Base-by-base conservation (phyloP, 2,113 vertebrate species). In the Pungitius pungitius region DNA sequence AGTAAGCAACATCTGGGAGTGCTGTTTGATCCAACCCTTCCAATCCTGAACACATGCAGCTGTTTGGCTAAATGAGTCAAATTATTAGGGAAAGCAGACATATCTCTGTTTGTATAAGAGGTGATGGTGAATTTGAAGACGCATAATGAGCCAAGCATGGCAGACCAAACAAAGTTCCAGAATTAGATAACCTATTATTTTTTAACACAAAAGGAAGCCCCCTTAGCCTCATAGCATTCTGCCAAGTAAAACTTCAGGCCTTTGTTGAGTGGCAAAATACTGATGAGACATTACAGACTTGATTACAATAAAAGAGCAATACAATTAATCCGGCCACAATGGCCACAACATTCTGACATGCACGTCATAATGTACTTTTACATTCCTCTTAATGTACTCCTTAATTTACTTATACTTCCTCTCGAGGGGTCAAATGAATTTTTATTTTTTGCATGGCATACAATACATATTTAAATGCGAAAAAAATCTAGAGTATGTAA, bases 241-340 rank as follows among this genome's bases (percentile, higher is more conserved):
- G 42, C 61, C 3, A 15, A 54, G 20, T 22, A 6, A 82, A 56
- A 26, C 39, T 54, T 35, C n/a, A 42, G 40, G 30, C 39, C 45
- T 12, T 52, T 37, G 35, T 9, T 3, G 51, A 51, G 69, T 62
- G 82, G 73, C 47, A 80, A 77, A 80, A 57, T 18, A 26, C 65
- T 78, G 24, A 17, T 33, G 9, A 40, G 18, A 18, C 12, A 43
- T 10, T 14, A 10, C 20, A 24, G 22, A 45, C 30, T 33, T 14
- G 1, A 20, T 42, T 42, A 45, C 17, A 20, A 57, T 14, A 20
- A 58, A 17, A 57, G 24, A 40, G 8, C 8, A 37, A 24, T 35
- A 35, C 14, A 14, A 9, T 2, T 12, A 30, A 18, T 43, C 8
- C 4, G 18, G 1, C 2, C 14, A 11, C 3, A 8, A 62, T 27